These are phyloP conservation scores for Phataginus tricuspis DNA, from an alignment of 2,797 vertebrate genomes.

Conservation along the genomic window DNA sequence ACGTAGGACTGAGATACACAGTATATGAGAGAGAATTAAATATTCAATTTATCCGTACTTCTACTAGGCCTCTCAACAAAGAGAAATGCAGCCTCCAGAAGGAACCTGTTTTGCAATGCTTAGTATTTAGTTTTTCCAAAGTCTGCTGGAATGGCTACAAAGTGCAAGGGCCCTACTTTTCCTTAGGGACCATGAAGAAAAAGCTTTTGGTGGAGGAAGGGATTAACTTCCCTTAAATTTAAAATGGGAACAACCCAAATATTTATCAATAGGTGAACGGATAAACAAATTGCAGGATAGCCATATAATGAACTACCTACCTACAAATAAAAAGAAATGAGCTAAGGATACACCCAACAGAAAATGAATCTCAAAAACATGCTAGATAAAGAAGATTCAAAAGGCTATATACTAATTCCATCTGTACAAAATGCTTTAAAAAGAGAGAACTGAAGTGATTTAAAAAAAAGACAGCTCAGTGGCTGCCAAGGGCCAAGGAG, in stretches of 20 bases:
- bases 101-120: neutral
- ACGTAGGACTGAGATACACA: neutral
- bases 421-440: neutral
- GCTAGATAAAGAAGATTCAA: neutral
- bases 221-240: neutral
- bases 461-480: neutral
- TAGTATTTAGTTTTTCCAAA: neutral
- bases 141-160: neutral
- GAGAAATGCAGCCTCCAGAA: neutral
- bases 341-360: neutral
- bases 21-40: neutral
- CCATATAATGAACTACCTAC: neutral
- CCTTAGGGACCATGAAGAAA: neutral
- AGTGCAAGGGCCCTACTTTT: neutral
- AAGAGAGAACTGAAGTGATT: neutral
- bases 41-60: neutral
- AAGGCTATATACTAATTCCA: conserved; percentile 1
- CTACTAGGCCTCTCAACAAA: neutral
- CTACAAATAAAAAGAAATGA: neutral
- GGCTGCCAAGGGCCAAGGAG: neutral
- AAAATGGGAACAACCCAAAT: neutral
- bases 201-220: neutral
- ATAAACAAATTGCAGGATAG: neutral
- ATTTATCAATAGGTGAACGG: neutral
- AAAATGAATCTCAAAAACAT: neutral